phyloP scores from a whole-genome alignment of 2,113 vertebrate species.

The Catharus fuscescens region DNA sequence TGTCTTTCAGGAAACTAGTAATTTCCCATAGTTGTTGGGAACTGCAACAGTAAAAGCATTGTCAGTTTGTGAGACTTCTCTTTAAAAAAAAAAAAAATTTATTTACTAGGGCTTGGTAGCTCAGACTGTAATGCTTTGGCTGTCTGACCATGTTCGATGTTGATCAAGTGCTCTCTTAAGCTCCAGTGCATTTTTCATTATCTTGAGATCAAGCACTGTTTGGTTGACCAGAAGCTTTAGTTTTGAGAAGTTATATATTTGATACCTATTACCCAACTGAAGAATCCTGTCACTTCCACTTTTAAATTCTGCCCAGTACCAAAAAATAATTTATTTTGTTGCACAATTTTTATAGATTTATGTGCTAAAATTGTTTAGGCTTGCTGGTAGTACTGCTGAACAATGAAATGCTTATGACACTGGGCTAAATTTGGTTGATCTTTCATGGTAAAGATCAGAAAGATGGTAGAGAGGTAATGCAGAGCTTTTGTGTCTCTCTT shows the following conservation, averaged over 20 bases:
- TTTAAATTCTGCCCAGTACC: not conserved
- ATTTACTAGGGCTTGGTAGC: not conserved
- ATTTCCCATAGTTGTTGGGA: not conserved
- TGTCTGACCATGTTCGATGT: not conserved
- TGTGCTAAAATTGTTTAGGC: not conserved
- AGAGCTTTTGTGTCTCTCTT: not conserved
- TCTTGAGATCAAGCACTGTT: not conserved
- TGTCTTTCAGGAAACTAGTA: not conserved
- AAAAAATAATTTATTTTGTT: not conserved
- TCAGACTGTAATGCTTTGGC: not conserved
- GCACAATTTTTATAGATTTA: not conserved
- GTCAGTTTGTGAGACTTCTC: not conserved
- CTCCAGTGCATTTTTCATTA: conserved; percentile 36
- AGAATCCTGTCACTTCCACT: not conserved
- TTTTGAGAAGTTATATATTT: not conserved
- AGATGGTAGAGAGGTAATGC: not conserved
- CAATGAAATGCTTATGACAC: not conserved
- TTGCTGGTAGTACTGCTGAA: not conserved
- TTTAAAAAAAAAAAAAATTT: not conserved
- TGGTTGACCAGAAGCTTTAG: not conserved
- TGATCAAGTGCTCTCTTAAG: conserved; percentile 1
- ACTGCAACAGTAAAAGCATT: not conserved
- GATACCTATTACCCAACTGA: not conserved
- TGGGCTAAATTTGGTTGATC: not conserved
- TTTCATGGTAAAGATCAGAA: not conserved